A percentile compares a stretch with the other conserved stretches of the same genome.
These are phyloP conservation scores for Ctenodactylus gundi DNA, from an alignment of 2,113 vertebrate species.

Conservation along the genomic window DNA sequence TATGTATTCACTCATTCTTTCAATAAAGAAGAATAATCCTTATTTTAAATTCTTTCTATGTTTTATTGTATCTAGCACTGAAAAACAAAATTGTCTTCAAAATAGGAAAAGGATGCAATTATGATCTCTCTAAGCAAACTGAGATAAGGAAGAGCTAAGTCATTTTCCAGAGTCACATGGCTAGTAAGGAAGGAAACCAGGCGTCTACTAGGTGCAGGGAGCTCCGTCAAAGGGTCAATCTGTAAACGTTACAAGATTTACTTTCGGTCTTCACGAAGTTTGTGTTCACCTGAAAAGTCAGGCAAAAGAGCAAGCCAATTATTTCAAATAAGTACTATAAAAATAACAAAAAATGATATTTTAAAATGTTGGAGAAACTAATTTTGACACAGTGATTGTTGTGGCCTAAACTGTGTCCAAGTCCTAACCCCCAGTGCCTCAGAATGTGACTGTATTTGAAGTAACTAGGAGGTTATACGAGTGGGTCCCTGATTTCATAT, in stretches of 20 bases:
- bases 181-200: background rate
- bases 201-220: background rate
- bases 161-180: background rate
- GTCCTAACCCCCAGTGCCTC: background rate
- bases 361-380: background rate
- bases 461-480: background rate
- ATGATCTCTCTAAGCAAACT: background rate
- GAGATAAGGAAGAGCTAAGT: background rate
- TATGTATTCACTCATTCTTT: background rate
- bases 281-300: background rate
- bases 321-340: conserved; percentile 9
- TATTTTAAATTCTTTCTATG: background rate
- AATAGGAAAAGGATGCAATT: background rate
- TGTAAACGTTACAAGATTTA: background rate
- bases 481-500: background rate
- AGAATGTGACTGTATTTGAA: background rate
- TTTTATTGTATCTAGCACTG: conserved; percentile 14
- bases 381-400: background rate
- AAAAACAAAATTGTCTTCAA: conserved; percentile 3
- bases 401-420: background rate
- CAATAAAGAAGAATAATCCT: background rate
- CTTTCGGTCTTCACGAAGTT: background rate
- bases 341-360: background rate
- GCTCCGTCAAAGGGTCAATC: background rate
- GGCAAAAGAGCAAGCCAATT: background rate